Percentiles rank a stretch among this genome's conserved stretches.
phyloP scores from a whole-genome alignment of 2,113 vertebrate species.

The Arothron firmamentum region DNA sequence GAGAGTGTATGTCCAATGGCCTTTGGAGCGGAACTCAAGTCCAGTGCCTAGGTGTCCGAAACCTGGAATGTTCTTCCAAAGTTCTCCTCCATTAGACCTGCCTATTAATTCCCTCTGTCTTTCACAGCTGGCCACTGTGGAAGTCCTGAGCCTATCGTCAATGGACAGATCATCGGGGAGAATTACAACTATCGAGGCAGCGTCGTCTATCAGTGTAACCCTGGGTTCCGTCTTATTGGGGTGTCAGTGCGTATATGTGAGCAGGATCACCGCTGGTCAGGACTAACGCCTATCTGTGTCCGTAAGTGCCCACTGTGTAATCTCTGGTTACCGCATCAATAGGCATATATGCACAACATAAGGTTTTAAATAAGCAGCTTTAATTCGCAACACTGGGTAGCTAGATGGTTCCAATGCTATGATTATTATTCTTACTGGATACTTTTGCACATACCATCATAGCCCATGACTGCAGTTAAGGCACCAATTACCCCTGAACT shows the following conservation, averaged over 20 bases:
- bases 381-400: no score
- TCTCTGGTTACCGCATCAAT: no score
- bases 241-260: conserved; percentile 97
- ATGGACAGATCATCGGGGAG: conserved; percentile 92
- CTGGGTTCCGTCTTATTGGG: conserved; percentile 94
- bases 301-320: conserved; percentile 79
- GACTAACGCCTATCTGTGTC: conserved; percentile 92
- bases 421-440: no score
- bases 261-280: conserved; percentile 96
- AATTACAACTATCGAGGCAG: conserved; percentile 96
- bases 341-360: no score
- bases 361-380: no score
- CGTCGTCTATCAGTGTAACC: conserved; percentile 94
- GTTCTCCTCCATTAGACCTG: background rate
- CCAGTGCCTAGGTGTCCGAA: conserved; percentile 84
- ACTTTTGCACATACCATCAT: no score
- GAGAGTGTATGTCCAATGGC: conserved; percentile 96
- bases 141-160: conserved; percentile 88
- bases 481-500: no score
- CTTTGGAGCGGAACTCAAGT: conserved; percentile 95
- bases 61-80: background rate
- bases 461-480: no score
- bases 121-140: conserved; percentile 89
- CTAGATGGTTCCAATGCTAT: no score
- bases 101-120: background rate